These are phyloP conservation scores for Mohoua ochrocephala DNA, from an alignment of 2,113 vertebrate species.

Conservation along the genomic window DNA sequence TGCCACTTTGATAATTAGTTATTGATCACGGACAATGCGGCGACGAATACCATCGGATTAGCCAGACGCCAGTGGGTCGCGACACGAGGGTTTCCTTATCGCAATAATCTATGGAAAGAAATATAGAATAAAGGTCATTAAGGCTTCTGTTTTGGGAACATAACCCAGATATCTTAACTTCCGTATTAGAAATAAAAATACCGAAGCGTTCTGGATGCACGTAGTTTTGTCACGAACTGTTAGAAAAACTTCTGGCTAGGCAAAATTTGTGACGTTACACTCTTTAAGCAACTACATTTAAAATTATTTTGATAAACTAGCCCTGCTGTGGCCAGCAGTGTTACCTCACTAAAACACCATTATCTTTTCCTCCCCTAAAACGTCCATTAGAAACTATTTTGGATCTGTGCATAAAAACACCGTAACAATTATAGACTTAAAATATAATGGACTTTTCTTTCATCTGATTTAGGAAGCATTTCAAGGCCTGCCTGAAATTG, in stretches of 20 bases:
- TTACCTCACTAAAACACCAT: slow-evolving; percentile 61
- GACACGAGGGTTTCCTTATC: slow-evolving; percentile 82
- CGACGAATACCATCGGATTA: slow-evolving; percentile 83
- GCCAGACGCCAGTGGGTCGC: slow-evolving; percentile 84
- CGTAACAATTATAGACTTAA: slow-evolving; percentile 72
- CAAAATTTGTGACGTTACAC: background rate
- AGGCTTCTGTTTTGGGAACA: slow-evolving; percentile 73
- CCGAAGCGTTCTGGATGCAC: background rate
- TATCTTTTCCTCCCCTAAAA: slow-evolving; percentile 60
- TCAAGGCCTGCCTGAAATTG: slow-evolving; percentile 56
- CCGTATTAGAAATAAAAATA: slow-evolving; percentile 53
- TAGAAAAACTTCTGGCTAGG: background rate
- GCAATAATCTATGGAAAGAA: slow-evolving; percentile 70
- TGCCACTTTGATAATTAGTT: slow-evolving; percentile 98
- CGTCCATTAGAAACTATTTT: slow-evolving; percentile 71
- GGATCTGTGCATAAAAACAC: slow-evolving; percentile 38
- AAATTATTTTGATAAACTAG: slow-evolving; percentile 72
- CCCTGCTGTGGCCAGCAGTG: slow-evolving; percentile 56
- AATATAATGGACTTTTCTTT: slow-evolving; percentile 72
- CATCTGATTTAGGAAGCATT: slow-evolving; percentile 62
- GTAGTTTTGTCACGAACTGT: background rate
- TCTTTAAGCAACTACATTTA: background rate
- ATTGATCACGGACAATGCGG: slow-evolving; percentile 93
- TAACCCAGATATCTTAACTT: slow-evolving; percentile 69
- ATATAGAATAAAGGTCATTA: slow-evolving; percentile 73